Conservation (phyloP, 2,888 invertebrate species). For the Linnaemya vulpina region DNA sequence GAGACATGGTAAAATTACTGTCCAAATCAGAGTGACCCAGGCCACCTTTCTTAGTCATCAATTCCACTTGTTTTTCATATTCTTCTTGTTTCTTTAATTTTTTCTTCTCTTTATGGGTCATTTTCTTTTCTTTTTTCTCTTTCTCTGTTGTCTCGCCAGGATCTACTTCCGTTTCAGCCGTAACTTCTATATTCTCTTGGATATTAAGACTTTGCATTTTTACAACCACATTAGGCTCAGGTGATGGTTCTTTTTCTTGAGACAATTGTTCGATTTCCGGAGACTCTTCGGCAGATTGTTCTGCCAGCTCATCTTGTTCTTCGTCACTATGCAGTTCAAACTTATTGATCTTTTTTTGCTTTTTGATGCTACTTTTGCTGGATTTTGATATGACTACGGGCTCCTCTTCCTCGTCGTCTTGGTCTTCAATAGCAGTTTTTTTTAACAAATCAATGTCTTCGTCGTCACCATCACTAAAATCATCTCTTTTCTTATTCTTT, state of each 20-base stretch:
- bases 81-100: constrained; percentile 94
- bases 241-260: constrained; percentile 29
- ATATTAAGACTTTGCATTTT: constrained; percentile 75
- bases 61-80: constrained; percentile 93
- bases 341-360: constrained; percentile 77
- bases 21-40: constrained; percentile 95
- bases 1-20: constrained; percentile 97
- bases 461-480: constrained; percentile 79
- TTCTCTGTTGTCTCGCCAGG: constrained; percentile 45
- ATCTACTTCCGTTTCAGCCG: constrained; percentile 10
- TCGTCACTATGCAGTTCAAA: constrained; percentile 76
- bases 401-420: constrained; percentile 76
- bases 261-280: background rate
- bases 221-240: constrained; percentile 76
- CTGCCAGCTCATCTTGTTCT: constrained; percentile 74
- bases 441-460: constrained; percentile 73
- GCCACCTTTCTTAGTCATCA: constrained; percentile 93
- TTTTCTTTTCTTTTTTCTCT: constrained; percentile 86
- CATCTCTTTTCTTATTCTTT: constrained; percentile 78
- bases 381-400: constrained; percentile 73
- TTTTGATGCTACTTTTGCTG: constrained; percentile 80
- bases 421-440: constrained; percentile 75
- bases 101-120: constrained; percentile 96
- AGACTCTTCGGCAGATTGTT: constrained; percentile 71
- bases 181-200: constrained; percentile 34